Evolutionary conservation across 2,113 vertebrate species (phyloP), one percentile per base, ranked within the genome.

Genomic region (Paracanthobrama guichenoti): DNA sequence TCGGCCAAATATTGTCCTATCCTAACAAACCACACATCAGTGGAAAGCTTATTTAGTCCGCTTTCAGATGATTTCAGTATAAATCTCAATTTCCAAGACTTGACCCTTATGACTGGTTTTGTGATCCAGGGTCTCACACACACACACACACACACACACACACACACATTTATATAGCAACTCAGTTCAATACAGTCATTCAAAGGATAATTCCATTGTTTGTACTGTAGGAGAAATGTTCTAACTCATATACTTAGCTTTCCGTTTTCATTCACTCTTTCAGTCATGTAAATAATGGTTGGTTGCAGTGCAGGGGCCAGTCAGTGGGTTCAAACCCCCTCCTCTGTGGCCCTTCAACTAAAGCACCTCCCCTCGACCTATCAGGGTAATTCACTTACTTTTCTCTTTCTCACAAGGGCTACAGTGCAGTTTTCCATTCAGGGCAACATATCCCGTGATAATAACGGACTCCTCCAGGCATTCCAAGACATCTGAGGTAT

Each of bases 301-400:
- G 46, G 46, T 39, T 55, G 44, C 62, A n/a, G 18, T 50, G 55
- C 76, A 79, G 3, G 26, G 60, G 44, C 42, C 46, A 42, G 80
- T 71, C 46, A 57, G 31, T 14, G 46, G 66, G 80, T 82, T 53
- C 80, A 82, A 71, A 82, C 80, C 87, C 86, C 88, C 85, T 78
- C 93, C 91, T 88, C 28, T 31, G 12, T 0, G 28, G 26, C 28
- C 31, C 88, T 87, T 85, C 72, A 48, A 83, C 84, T 60, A 87
- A 87, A 86, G 89, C 88, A 85, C 94, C 95, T 93, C 95, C 95
- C 95, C 94, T 95, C 93, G 93, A 80, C 91, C 94, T 88, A 92
- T 91, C 92, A 88, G 94, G 93, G 89, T 90, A 93, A 93, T 95
- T 94, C 95, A 92, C 90, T 87, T 93, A 95, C 93, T 95, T 94